Evolutionary conservation across 2,888 invertebrate species (phyloP).

Genomic region (Dryocosmus kuriphilus): DNA sequence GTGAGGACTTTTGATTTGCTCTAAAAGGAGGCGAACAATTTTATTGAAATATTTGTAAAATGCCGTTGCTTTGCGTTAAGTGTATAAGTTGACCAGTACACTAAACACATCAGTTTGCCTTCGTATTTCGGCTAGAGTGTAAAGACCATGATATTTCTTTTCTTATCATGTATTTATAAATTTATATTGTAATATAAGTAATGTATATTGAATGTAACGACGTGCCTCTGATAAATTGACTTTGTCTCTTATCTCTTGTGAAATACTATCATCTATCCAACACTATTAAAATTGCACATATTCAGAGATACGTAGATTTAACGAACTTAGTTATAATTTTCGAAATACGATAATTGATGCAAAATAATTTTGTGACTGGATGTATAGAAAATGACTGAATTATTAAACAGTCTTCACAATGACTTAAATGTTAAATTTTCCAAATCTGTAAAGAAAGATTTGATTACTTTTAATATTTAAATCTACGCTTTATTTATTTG

Average conservation of each 20-base stretch:
- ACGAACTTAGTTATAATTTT: neutral
- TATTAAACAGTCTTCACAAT: neutral
- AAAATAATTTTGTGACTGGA: neutral
- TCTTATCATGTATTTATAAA: constrained; percentile 27
- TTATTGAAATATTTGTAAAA: constrained; percentile 5
- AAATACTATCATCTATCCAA: constrained; percentile 1
- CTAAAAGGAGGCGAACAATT: neutral
- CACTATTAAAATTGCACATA: constrained; percentile 20
- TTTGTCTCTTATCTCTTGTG: neutral
- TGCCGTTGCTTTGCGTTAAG: constrained; percentile 12
- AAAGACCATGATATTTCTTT: constrained; percentile 25
- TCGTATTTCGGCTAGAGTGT: constrained; percentile 3
- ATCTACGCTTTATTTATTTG: constrained; percentile 10
- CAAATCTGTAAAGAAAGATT: constrained; percentile 2
- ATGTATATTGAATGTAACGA: constrained; percentile 36
- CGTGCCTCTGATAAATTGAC: constrained; percentile 30
- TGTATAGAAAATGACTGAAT: neutral
- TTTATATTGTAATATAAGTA: constrained; percentile 35
- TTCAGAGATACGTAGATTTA: neutral
- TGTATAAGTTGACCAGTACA: neutral
- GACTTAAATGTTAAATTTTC: neutral
- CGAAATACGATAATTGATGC: neutral
- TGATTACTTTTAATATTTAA: constrained; percentile 8
- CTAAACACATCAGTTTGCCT: constrained; percentile 17
- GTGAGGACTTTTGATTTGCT: neutral